Percentiles rank a stretch among this genome's conserved stretches.
Evolutionary conservation across 2,113 vertebrate genomes (phyloP).

Genomic region (Sorex araneus): DNA sequence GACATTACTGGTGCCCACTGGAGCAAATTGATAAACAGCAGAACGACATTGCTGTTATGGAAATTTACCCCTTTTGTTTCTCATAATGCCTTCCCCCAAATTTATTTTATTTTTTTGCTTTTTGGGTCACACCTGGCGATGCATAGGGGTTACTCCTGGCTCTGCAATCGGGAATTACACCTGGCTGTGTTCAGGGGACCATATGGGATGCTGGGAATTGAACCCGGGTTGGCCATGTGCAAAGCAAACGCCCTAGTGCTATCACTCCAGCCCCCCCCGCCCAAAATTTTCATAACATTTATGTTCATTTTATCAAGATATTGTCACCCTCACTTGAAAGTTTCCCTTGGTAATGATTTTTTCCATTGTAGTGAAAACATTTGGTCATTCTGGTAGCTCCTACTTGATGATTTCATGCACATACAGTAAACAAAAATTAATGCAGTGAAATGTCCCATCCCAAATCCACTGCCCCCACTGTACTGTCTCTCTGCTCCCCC

Average conservation of each 20-base stretch:
- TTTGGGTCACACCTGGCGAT: too few species aligned
- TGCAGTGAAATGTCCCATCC: slow-evolving; percentile 24
- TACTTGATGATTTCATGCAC: slow-evolving; percentile 1
- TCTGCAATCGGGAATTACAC: too few species aligned
- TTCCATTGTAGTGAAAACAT: slow-evolving; percentile 58
- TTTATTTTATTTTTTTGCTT: too few species aligned
- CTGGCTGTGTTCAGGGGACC: too few species aligned
- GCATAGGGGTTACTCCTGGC: too few species aligned
- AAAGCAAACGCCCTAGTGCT: too few species aligned
- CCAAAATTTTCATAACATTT: slow-evolving; percentile 54
- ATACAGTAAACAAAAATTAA: neutral
- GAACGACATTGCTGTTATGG: too few species aligned
- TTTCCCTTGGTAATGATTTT: slow-evolving; percentile 33
- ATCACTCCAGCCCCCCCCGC: neutral
- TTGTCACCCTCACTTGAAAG: slow-evolving; percentile 38
- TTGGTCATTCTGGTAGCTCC: slow-evolving; percentile 7
- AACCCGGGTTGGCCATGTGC: too few species aligned
- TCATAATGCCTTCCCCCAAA: neutral
- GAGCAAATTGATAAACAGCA: too few species aligned
- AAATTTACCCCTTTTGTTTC: neutral
- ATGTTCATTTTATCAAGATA: slow-evolving; percentile 41
- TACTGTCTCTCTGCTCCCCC: neutral
- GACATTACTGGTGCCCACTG: too few species aligned
- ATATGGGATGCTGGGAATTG: too few species aligned
- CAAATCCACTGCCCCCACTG: too few species aligned